Evolutionary conservation across 2,888 invertebrate genomes (phyloP).

Genomic region (Bedellia somnulentella): DNA sequence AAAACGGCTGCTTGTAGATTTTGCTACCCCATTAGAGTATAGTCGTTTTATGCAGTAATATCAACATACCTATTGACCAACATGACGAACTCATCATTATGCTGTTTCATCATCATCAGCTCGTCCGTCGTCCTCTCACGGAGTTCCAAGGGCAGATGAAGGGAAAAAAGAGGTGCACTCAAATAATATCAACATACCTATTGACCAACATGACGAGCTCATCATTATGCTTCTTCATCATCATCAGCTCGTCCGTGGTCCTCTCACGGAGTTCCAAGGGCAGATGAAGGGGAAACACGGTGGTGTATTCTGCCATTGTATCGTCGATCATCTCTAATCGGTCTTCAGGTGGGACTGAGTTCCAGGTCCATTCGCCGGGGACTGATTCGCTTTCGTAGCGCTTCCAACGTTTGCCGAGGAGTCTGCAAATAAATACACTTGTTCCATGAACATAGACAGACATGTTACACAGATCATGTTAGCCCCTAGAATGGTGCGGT

Average conservation of each 20-base stretch:
- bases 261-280: slow-evolving; percentile 30
- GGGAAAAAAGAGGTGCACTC: no score
- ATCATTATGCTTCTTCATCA: slow-evolving; percentile 28
- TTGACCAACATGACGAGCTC: slow-evolving; percentile 16
- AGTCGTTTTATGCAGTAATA: no score
- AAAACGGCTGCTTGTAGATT: no score
- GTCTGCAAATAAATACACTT: no score
- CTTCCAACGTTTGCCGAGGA: slow-evolving; percentile 32
- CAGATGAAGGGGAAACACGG: slow-evolving; percentile 37
- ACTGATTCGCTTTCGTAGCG: slow-evolving; percentile 24
- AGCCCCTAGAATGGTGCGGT: no score
- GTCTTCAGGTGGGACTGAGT: slow-evolving; percentile 28
- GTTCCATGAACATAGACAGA: no score
- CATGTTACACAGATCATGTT: no score
- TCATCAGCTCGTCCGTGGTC: slow-evolving; percentile 19
- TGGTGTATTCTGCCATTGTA: slow-evolving; percentile 27
- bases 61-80: no score
- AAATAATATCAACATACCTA: no score
- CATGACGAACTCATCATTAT: slow-evolving; percentile 25
- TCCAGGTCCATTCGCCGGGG: slow-evolving; percentile 39
- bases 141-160: slow-evolving; percentile 39
- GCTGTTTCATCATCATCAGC: slow-evolving; percentile 22
- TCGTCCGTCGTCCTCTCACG: slow-evolving; percentile 19
- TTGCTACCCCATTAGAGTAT: no score
- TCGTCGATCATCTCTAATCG: slow-evolving; percentile 30